phyloP scores from a whole-genome alignment of 2,113 vertebrate genomes.

The Chrysochloris asiatica region DNA sequence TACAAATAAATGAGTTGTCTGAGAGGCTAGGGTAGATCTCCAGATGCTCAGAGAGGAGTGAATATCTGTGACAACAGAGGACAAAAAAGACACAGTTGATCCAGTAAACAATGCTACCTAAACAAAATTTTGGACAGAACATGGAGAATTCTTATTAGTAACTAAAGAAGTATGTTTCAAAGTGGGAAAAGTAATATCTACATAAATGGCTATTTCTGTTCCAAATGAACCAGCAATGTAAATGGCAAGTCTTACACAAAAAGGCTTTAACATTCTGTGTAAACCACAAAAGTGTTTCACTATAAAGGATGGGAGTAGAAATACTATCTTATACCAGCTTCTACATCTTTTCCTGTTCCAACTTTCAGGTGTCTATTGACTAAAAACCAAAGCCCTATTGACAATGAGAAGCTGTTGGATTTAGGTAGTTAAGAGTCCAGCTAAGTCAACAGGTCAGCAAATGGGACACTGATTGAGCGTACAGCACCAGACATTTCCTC shows the following conservation, averaged over 20 bases:
- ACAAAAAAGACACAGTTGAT: background rate
- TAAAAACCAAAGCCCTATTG: background rate
- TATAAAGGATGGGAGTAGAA: background rate
- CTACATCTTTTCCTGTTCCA: background rate
- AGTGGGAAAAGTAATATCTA: background rate
- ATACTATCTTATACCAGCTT: background rate
- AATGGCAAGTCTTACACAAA: background rate
- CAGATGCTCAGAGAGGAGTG: background rate
- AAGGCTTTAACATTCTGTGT: background rate
- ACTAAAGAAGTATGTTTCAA: background rate
- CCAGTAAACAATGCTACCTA: background rate
- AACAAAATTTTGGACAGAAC: background rate
- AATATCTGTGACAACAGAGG: background rate
- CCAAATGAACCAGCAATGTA: background rate
- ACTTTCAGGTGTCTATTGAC: background rate
- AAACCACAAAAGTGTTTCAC: conserved; percentile 47
- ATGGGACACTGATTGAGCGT: background rate
- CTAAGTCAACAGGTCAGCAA: background rate
- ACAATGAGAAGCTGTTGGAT: background rate
- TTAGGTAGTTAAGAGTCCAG: background rate
- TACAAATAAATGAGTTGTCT: conserved; percentile 1
- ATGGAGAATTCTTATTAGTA: background rate
- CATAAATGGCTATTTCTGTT: background rate
- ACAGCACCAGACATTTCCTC: background rate
- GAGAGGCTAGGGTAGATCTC: background rate